phyloP scores from a whole-genome alignment of 2,888 invertebrate species.

The Drosophila bunnanda region DNA sequence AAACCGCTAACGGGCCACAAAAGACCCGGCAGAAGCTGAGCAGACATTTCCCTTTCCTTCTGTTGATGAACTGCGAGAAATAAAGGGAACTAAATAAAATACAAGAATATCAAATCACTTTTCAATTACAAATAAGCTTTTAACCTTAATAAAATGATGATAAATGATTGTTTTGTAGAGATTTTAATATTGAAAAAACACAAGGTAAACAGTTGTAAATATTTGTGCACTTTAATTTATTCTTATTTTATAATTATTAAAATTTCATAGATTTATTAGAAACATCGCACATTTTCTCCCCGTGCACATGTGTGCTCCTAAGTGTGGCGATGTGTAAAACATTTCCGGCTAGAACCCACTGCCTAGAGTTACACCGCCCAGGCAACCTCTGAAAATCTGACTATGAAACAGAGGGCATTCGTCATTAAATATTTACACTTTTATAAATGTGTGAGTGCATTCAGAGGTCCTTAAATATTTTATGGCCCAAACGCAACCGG shows the following conservation, averaged over 20 bases:
- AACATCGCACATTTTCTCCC: neutral
- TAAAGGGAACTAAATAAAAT: neutral
- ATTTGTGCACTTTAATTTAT: neutral
- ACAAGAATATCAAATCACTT: neutral
- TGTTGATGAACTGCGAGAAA: neutral
- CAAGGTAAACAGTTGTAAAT: neutral
- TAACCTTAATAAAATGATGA: neutral
- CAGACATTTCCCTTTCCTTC: constrained; percentile 23
- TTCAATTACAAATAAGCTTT: neutral
- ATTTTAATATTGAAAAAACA: neutral
- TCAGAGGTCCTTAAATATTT: constrained; percentile 73
- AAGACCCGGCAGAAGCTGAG: constrained; percentile 27
- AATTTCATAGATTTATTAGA: neutral
- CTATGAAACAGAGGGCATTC: constrained; percentile 49
- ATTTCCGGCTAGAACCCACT: constrained; percentile 36
- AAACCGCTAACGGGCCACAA: constrained; percentile 52
- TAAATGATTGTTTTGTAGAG: neutral
- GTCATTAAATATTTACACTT: constrained; percentile 80
- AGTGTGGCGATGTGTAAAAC: constrained; percentile 20
- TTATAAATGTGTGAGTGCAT: constrained; percentile 80
- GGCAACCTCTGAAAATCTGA: constrained; percentile 40
- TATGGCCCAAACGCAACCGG: constrained; percentile 58
- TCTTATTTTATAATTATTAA: neutral
- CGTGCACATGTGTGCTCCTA: neutral
- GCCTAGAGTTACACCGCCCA: constrained; percentile 21